These are phyloP conservation scores for Plemyria rubiginata DNA, from an alignment of 2,888 invertebrate genomes.

Conservation along the genomic window DNA sequence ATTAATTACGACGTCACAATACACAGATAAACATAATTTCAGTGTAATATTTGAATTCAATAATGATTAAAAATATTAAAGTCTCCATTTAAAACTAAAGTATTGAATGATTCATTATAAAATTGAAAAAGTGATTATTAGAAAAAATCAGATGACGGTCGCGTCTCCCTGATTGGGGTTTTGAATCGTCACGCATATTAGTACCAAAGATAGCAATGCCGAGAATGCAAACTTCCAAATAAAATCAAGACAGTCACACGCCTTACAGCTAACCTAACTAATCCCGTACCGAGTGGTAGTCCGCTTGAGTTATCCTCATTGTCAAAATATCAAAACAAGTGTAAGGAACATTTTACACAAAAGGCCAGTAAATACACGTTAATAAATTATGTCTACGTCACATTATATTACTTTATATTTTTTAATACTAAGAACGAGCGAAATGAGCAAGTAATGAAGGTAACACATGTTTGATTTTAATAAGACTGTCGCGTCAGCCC, in stretches of 20 bases:
- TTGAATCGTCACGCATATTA: slow-evolving; percentile 58
- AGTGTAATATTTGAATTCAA: slow-evolving; percentile 65
- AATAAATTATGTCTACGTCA: slow-evolving; percentile 76
- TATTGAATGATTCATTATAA: slow-evolving; percentile 39
- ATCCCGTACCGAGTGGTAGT: slow-evolving; percentile 73
- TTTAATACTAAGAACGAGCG: slow-evolving; percentile 68
- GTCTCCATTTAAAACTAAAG: slow-evolving; percentile 62
- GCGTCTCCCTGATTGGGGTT: slow-evolving; percentile 64
- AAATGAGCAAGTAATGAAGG: slow-evolving; percentile 74
- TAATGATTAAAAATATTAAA: slow-evolving; percentile 59
- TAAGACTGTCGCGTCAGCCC: slow-evolving; percentile 42
- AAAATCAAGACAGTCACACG: slow-evolving; percentile 74
- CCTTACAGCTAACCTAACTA: slow-evolving; percentile 70
- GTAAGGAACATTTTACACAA: slow-evolving; percentile 71
- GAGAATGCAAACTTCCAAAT: slow-evolving; percentile 53
- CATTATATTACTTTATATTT: slow-evolving; percentile 68
- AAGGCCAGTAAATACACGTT: slow-evolving; percentile 78
- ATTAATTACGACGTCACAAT: slow-evolving; percentile 65
- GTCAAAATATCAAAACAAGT: slow-evolving; percentile 58
- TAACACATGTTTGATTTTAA: slow-evolving; percentile 49
- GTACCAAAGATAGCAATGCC: slow-evolving; percentile 53
- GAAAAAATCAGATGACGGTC: slow-evolving; percentile 40
- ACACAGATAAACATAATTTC: slow-evolving; percentile 58
- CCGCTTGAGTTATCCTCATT: slow-evolving; percentile 45
- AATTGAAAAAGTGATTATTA: slow-evolving; percentile 47